A percentile compares a stretch with the other conserved stretches of the same genome.
These are phyloP conservation scores for Pampus argenteus DNA, from an alignment of 2,797 vertebrate genomes.

Conservation along the genomic window DNA sequence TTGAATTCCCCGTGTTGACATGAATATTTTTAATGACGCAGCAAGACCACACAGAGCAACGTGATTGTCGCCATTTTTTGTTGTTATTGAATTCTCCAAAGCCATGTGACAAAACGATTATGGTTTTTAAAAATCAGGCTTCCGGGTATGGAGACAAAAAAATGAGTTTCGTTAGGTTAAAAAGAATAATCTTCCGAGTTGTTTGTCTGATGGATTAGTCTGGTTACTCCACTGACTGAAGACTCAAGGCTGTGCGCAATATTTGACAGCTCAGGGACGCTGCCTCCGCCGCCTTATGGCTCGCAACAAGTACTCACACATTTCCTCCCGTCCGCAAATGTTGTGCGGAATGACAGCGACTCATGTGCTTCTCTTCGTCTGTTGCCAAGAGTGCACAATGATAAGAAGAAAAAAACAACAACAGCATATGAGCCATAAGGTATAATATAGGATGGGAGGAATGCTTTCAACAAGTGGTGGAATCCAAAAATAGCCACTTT, in stretches of 20 bases:
- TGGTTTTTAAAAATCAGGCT: constrained; percentile 76
- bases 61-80: constrained; percentile 98
- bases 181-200: constrained; percentile 66
- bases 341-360: constrained; percentile 68
- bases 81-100: constrained; percentile 94
- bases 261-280: constrained; percentile 79
- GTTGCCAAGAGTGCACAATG: constrained; percentile 30
- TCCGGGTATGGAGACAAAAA: constrained; percentile 80
- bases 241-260: constrained; percentile 69
- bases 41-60: constrained; percentile 90
- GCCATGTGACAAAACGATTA: constrained; percentile 91
- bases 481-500: constrained; percentile 32
- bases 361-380: constrained; percentile 47
- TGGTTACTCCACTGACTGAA: constrained; percentile 63
- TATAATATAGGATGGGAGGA: neutral
- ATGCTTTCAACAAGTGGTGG: constrained; percentile 75
- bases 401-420: constrained; percentile 1
- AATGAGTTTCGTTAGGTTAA: constrained; percentile 37
- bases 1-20: constrained; percentile 84
- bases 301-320: constrained; percentile 77
- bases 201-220: constrained; percentile 73
- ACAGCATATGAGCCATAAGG: neutral
- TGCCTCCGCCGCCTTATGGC: constrained; percentile 74
- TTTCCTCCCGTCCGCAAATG: constrained; percentile 66
- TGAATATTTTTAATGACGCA: constrained; percentile 94